Evolutionary conservation across 2,888 invertebrate species (phyloP).

Genomic region (Ectemnius continuus): DNA sequence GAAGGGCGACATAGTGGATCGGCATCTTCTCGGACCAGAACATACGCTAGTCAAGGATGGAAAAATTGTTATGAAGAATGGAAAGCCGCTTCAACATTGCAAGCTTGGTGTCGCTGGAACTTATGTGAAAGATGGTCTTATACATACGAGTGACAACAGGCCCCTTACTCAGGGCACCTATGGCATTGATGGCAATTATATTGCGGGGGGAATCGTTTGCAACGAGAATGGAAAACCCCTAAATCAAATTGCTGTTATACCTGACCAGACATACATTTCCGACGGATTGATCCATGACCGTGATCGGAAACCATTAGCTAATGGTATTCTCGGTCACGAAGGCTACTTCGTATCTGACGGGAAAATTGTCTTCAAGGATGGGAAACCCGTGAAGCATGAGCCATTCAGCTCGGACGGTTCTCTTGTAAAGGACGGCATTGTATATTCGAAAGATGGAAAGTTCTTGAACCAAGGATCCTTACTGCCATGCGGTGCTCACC

Average conservation of each 20-base stretch:
- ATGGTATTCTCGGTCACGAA: constrained; percentile 71
- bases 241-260: constrained; percentile 68
- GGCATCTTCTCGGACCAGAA: constrained; percentile 67
- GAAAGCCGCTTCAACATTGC: constrained; percentile 68
- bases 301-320: constrained; percentile 68
- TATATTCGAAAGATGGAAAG: constrained; percentile 72
- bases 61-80: constrained; percentile 69
- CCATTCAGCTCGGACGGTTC: constrained; percentile 73
- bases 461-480: constrained; percentile 72
- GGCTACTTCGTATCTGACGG: constrained; percentile 70
- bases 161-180: constrained; percentile 72
- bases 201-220: constrained; percentile 73
- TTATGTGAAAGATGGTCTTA: constrained; percentile 72
- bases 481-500: constrained; percentile 70
- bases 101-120: constrained; percentile 69
- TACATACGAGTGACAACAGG: constrained; percentile 68
- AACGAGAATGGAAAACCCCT: constrained; percentile 71
- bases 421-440: constrained; percentile 70
- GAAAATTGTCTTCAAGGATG: constrained; percentile 71
- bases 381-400: constrained; percentile 72
- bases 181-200: constrained; percentile 70
- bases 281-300: constrained; percentile 72
- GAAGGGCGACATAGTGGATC: constrained; percentile 62
- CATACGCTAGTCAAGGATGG: constrained; percentile 71
- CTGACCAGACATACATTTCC: constrained; percentile 70